Evolutionary conservation across 2,113 vertebrate species (phyloP), one percentile per base, ranked within the genome.

Genomic region (Leucosticte australis): DNA sequence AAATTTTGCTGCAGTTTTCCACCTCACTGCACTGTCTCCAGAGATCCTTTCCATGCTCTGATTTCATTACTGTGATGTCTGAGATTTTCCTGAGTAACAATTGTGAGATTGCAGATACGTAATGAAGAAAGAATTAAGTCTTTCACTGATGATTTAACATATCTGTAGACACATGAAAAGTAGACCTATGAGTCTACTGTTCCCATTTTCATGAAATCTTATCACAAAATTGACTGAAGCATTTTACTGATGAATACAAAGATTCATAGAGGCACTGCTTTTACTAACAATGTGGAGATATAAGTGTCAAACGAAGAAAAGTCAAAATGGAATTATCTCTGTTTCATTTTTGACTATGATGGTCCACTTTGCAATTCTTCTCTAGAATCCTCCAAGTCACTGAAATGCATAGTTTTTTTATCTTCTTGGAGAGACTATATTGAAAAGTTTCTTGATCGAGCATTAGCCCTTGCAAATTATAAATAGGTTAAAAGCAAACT

Each of bases 191-290:
- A 80, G 23, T 28, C 53, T 55, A 37, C 39, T 73, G n/a, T 65
- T 74, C 55, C 70, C 31, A 62, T 75, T 79, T 91, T 73, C 65
- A 52, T 57, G 16, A 92, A 92, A 91, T 63, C 75, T 94, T 91
- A 92, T 67, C 63, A 74, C 92, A 91, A 91, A 92, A 94, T 56
- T 65, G n/a, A 96, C 77, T 76, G 55, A 75, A 94, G 73, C 15
- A 53, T 92, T 95, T 94, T 93, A 91, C 62, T 83, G 52, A 47
- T 11, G 59, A 84, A 47, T 41, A 76, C 41, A 49, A 52, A 91
- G 35, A 77, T 73, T 77, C 49, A 73, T 64, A 92, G 27, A 88
- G 33, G 50, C 57, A 1, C 27, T 82, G 75, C 30, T 95, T 75
- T 84, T 60, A 55, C 86, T 78, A 90, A 67, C 52, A 71, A 55